Evolutionary conservation across 2,888 invertebrate genomes (phyloP).

Genomic region (Netelia virgata): DNA sequence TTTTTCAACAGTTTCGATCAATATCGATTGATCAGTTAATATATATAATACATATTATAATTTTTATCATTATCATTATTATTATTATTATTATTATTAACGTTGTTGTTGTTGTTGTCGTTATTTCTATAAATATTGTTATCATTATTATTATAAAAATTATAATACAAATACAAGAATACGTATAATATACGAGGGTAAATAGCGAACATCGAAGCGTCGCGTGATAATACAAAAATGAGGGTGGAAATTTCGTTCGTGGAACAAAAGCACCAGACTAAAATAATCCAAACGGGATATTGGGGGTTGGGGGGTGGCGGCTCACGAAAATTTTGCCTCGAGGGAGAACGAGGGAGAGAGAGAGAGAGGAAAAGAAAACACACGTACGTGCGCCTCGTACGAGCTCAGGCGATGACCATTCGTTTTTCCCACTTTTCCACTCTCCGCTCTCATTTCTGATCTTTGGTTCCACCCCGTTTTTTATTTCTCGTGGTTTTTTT

Average conservation of each 20-base stretch:
- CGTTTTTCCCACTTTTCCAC: background rate
- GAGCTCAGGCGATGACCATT: slow-evolving; percentile 45
- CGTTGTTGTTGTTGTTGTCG: no score
- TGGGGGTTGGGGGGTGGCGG: background rate
- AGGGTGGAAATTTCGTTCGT: slow-evolving; percentile 30
- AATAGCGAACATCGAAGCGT: background rate
- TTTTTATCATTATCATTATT: no score
- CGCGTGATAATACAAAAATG: slow-evolving; percentile 8
- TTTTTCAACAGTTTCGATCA: background rate
- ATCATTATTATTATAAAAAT: no score
- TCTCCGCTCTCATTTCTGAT: slow-evolving; percentile 1
- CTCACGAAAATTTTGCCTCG: no score
- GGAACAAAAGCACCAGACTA: slow-evolving; percentile 37
- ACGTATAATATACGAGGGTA: no score
- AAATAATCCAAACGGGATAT: slow-evolving; percentile 36
- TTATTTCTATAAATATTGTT: no score
- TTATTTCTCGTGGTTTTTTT: background rate
- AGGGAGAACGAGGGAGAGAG: no score
- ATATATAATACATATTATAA: no score
- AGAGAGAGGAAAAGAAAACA: no score
- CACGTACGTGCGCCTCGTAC: slow-evolving; percentile 31
- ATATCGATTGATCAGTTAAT: no score
- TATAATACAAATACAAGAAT: no score
- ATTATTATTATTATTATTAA: no score
- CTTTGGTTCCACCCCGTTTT: slow-evolving; percentile 2